phyloP scores from a whole-genome alignment of 2,113 vertebrate genomes.

The Peucedramus taeniatus region DNA sequence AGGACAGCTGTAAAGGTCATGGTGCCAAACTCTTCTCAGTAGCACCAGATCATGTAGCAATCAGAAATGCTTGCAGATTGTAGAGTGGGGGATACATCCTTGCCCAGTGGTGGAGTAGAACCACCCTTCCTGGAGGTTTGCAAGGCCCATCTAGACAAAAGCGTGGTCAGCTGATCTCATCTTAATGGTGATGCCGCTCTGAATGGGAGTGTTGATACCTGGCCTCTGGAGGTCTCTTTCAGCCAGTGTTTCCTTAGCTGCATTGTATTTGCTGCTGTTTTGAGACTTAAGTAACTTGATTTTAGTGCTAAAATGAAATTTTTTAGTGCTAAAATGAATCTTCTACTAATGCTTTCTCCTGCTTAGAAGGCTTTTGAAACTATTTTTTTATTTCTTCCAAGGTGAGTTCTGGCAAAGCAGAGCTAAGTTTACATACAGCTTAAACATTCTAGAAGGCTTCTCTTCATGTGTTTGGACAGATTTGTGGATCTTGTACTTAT shows the following conservation, averaged over 20 bases:
- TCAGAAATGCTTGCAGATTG: background rate
- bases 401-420: background rate
- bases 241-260: background rate
- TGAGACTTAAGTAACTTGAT: background rate
- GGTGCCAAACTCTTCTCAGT: background rate
- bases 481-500: background rate
- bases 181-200: background rate
- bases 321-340: background rate
- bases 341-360: background rate
- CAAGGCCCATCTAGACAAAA: background rate
- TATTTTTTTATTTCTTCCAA: background rate
- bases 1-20: background rate
- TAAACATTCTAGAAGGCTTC: background rate
- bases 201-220: background rate
- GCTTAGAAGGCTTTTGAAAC: background rate
- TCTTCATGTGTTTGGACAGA: background rate
- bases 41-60: background rate
- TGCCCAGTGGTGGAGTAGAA: accelerated
- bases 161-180: accelerated
- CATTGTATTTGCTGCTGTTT: background rate
- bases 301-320: background rate
- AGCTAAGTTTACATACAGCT: background rate
- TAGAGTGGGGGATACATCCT: background rate
- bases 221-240: background rate
- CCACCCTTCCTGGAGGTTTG: background rate